These are phyloP conservation scores for Brachionus plicatilis DNA, from an alignment of 1,140 invertebrate species.

Conservation along the genomic window DNA sequence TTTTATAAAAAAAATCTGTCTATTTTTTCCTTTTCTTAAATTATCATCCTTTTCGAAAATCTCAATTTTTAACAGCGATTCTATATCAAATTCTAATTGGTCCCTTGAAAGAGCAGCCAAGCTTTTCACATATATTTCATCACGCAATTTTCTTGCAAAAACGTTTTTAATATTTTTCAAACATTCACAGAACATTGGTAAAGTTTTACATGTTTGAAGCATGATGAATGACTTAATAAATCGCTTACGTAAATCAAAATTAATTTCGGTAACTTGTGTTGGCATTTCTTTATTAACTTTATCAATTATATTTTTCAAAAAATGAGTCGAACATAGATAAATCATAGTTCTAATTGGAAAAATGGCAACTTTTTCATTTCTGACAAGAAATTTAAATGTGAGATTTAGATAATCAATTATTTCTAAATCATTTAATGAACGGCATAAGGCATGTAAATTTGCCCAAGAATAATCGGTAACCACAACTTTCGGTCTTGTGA, in stretches of 20 bases:
- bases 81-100: not conserved
- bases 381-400: not conserved
- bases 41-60: too few relatives aligned
- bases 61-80: too few relatives aligned
- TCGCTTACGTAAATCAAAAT: not conserved
- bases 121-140: not conserved
- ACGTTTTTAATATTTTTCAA: not conserved
- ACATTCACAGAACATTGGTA: not conserved
- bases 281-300: not conserved
- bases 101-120: not conserved
- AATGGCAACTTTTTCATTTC: not conserved
- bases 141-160: not conserved
- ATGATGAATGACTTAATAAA: not conserved
- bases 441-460: not conserved
- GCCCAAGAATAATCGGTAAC: not conserved
- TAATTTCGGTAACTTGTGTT: not conserved
- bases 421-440: not conserved
- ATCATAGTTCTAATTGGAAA: not conserved
- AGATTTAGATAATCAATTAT: slow-evolving; percentile 19
- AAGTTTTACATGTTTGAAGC: not conserved
- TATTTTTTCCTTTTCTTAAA: too few relatives aligned
- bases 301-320: not conserved
- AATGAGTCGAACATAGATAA: not conserved
- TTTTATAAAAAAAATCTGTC: not conserved
- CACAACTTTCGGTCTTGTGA: not conserved